A percentile compares a stretch with the other conserved stretches of the same genome.
Conservation (phyloP, 2,797 vertebrate genomes). For the Enteromius fasciolatus region DNA sequence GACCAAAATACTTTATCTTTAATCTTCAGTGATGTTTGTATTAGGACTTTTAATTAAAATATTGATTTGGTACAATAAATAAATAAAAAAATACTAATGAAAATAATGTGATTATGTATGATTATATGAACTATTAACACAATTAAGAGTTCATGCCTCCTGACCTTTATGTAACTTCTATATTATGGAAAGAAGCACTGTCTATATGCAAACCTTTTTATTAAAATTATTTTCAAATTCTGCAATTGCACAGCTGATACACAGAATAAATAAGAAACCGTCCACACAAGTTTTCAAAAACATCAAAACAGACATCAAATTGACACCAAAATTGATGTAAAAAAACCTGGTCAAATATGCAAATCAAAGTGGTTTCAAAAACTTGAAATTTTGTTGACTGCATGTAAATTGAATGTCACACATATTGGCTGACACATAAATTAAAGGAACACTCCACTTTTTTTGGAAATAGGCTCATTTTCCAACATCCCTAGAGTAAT, state of each 20-base stretch:
- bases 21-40: neutral
- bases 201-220: neutral
- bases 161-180: neutral
- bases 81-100: neutral
- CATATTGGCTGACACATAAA: neutral
- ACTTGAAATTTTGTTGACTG: neutral
- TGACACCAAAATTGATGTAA: neutral
- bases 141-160: neutral
- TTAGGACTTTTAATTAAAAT: neutral
- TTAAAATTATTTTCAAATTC: neutral
- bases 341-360: neutral
- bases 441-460: too few species aligned
- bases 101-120: neutral
- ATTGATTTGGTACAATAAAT: neutral
- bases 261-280: neutral
- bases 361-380: neutral
- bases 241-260: neutral
- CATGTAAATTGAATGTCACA: neutral
- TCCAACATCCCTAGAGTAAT: too few species aligned
- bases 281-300: neutral
- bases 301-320: neutral
- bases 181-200: neutral
- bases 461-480: too few species aligned
- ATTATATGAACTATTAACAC: neutral
- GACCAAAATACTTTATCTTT: neutral